Base-by-base conservation (phyloP, 1,140 invertebrate species). In the Ceratitis capitata region DNA sequence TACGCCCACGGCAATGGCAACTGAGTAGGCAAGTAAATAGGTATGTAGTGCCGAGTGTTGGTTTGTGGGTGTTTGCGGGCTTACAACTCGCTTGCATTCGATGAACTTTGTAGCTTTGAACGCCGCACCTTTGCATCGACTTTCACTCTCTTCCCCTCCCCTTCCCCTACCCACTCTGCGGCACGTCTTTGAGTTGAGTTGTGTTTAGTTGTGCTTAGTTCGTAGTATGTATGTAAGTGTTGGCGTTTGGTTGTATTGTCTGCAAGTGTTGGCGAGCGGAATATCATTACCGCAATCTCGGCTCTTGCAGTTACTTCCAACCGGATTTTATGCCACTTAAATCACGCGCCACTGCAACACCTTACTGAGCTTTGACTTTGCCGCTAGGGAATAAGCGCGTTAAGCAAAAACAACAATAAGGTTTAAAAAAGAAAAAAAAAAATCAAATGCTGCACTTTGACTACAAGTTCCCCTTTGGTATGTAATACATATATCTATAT, bases 241-340 rank as follows among this genome's bases (percentile, higher is more conserved):
- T 3, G 1, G 19, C 3, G 53, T 58, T 7, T 64, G 23, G 14
- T 5, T 29, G 58, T 32, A n/a, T n/a, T n/a, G 0, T 14, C 12
- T 32, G 58, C 32, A 10, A 14, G 26, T 1, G 26, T 12, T 4
- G 1, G 26, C 19, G 35, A 19, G 64, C 32, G 61, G 61, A 64
- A 64, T 64, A 39, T 35, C 29, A 64, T 64, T 64, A 64, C 61
- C 61, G 64, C 64, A 69, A 69, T 69, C n/a, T 29, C 64, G 3
- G 64, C 19, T 19, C 16, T 69, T 19, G 64, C 32, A 35, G 16
- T 69, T 42, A 35, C 32, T 69, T 69, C 64, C 35, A 32, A 69
- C 64, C 64, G 32, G 64, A 32, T 42, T 69, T 69, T 14, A 69
- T 69, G 64, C 16, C 35, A 69, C 64, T 42, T 2, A 42, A 42